Percentiles rank a stretch among this genome's conserved stretches.
Evolutionary conservation across 1,140 invertebrate genomes (phyloP).

Genomic region (Drosophila micromelanica): DNA sequence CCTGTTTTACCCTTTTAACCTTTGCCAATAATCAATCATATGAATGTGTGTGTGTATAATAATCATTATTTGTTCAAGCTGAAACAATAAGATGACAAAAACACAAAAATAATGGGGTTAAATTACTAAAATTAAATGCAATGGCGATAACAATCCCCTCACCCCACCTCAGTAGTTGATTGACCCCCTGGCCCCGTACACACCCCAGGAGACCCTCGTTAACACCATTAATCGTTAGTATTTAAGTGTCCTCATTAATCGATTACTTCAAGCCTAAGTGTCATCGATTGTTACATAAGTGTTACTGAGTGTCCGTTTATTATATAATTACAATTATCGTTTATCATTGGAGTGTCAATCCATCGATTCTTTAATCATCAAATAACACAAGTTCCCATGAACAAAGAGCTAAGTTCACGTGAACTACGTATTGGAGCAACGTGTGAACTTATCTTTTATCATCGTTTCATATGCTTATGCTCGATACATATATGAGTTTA

Average conservation of each 20-base stretch:
- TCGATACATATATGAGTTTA: not conserved
- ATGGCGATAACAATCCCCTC: not conserved
- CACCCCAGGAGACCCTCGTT: not conserved
- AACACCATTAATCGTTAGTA: conserved; percentile 16
- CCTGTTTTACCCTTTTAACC: not conserved
- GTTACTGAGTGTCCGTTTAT: not conserved
- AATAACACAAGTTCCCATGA: not conserved
- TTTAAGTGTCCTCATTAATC: conserved; percentile 9
- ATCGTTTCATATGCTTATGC: not conserved
- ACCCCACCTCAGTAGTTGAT: not conserved
- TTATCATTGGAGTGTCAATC: too few relatives aligned
- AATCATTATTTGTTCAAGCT: conserved; percentile 8
- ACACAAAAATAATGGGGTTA: too few relatives aligned
- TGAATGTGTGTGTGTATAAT: conserved; percentile 10
- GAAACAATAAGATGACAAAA: too few relatives aligned
- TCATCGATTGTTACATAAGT: not conserved
- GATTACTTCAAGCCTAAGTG: not conserved
- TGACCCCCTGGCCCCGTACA: not conserved
- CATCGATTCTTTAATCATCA: not conserved
- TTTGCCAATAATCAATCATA: conserved; percentile 5
- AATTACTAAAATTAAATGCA: not conserved
- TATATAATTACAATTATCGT: not conserved
- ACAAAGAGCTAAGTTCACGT: not conserved
- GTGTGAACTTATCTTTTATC: conserved; percentile 11
- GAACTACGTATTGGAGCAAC: not conserved